Evolutionary conservation across 2,797 vertebrate species (phyloP).

Genomic region (Helicolenus hilgendorfi): DNA sequence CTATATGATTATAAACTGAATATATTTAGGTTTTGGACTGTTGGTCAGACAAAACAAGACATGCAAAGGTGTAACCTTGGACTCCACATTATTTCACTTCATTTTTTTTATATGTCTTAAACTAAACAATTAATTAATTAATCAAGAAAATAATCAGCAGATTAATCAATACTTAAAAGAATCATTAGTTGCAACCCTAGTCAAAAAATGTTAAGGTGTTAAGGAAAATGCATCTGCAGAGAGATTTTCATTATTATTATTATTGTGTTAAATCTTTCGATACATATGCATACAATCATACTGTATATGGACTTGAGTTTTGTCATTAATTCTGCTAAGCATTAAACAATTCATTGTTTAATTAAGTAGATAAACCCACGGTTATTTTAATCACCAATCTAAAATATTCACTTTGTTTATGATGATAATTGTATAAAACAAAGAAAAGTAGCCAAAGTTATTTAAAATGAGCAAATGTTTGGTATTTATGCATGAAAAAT

Average conservation of each 20-base stretch:
- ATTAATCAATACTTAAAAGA: background rate
- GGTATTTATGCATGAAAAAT: background rate
- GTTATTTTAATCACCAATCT: background rate
- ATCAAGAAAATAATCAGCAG: background rate
- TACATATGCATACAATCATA: background rate
- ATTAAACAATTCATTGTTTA: background rate
- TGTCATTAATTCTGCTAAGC: background rate
- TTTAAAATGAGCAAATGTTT: background rate
- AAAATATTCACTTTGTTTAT: background rate
- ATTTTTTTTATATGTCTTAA: background rate
- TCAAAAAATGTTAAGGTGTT: no score
- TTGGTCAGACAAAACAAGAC: background rate
- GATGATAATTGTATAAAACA: background rate
- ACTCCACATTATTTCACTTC: background rate
- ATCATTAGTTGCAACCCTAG: background rate
- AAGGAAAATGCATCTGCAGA: no score
- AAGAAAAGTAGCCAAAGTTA: background rate
- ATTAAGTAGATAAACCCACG: background rate
- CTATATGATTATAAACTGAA: background rate
- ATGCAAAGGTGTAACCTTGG: background rate
- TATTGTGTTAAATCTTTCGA: background rate
- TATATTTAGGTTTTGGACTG: background rate
- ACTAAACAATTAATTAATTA: background rate
- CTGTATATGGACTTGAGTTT: background rate
- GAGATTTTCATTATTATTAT: no score